Evolutionary conservation across 1,140 invertebrate species (phyloP).

Genomic region (Orchestia grillus): DNA sequence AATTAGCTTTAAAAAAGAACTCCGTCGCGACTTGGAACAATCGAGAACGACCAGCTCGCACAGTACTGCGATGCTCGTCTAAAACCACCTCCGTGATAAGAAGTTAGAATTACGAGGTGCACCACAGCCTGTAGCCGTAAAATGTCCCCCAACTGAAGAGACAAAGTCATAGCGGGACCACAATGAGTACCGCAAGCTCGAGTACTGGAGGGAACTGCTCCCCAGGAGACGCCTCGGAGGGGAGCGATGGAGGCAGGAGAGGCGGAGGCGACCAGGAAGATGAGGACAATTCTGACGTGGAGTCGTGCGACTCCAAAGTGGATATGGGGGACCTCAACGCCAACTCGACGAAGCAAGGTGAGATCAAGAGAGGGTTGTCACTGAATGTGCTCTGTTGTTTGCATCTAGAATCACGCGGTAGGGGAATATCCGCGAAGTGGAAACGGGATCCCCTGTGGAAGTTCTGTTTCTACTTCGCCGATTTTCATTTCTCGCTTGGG

Average conservation of each 20-base stretch:
- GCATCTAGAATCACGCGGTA: too few species aligned
- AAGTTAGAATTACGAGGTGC: not conserved
- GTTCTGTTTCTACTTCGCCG: too few species aligned
- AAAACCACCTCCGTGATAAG: not conserved
- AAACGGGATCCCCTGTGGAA: not conserved
- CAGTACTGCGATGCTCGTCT: too few species aligned
- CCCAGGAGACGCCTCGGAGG: not conserved
- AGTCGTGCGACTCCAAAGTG: not conserved
- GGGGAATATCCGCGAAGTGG: too few species aligned
- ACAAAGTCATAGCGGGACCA: not conserved
- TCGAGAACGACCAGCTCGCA: too few species aligned
- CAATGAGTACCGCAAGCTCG: not conserved
- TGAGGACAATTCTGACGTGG: not conserved
- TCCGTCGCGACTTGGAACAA: not conserved
- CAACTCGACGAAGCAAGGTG: not conserved
- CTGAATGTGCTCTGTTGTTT: not conserved
- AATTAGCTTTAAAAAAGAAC: not conserved
- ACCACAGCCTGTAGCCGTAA: not conserved
- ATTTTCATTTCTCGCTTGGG: too few species aligned
- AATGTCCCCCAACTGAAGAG: not conserved
- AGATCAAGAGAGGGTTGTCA: not conserved
- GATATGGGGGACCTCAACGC: not conserved
- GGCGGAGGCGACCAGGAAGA: not conserved
- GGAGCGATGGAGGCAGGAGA: not conserved
- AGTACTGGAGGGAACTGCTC: not conserved